Conservation (phyloP, 1,140 invertebrate genomes). For the Lordiphosa mommai region DNA sequence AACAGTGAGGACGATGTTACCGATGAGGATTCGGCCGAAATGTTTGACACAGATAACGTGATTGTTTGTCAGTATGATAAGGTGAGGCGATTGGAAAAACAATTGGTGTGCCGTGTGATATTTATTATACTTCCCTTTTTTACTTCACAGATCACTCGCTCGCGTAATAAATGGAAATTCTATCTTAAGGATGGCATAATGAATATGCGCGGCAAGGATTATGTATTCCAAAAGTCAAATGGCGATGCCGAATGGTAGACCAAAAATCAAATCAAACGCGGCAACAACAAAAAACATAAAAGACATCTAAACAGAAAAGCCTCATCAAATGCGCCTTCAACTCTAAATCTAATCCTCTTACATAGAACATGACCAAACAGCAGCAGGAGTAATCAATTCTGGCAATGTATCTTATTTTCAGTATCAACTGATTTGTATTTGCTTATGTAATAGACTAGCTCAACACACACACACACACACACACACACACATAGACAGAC, state of each 20-base stretch:
- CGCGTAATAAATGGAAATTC: constrained; percentile 99
- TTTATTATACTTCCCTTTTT: not conserved
- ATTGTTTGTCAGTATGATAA: constrained; percentile 99
- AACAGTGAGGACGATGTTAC: constrained; percentile 98
- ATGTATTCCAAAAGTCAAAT: constrained; percentile 98
- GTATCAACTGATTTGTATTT: constrained; percentile 36
- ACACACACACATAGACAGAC: not conserved
- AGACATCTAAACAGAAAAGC: constrained; percentile 58
- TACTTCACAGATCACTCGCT: constrained; percentile 91
- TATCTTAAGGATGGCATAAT: constrained; percentile 99
- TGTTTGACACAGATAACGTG: constrained; percentile 99
- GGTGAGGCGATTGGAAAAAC: constrained; percentile 81
- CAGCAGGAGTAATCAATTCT: constrained; percentile 15
- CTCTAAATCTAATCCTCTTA: constrained; percentile 8
- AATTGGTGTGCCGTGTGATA: not conserved
- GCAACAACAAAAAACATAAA: constrained; percentile 24
- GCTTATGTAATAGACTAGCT: constrained; percentile 27
- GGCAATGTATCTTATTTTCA: constrained; percentile 41
- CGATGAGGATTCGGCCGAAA: constrained; percentile 95
- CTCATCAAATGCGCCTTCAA: constrained; percentile 54
- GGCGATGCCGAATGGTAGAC: constrained; percentile 99
- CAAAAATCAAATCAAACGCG: not conserved
- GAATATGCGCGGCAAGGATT: constrained; percentile 98
- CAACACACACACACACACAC: constrained; percentile 14
- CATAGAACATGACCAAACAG: constrained; percentile 38